These are phyloP conservation scores for Rhadinocentrus ornatus DNA, from an alignment of 2,797 vertebrate genomes.

Conservation along the genomic window DNA sequence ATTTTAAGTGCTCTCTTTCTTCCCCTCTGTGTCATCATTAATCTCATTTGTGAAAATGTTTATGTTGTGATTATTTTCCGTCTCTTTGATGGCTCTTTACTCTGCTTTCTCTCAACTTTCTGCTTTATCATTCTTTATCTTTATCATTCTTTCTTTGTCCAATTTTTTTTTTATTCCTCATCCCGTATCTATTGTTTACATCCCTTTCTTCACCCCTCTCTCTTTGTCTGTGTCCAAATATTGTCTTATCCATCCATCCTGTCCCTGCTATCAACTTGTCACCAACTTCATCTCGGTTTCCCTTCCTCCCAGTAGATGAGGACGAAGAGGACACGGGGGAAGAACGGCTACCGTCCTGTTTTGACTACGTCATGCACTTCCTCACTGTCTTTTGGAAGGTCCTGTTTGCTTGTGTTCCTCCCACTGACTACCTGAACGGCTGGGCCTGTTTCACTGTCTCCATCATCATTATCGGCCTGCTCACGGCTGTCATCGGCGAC, in stretches of 20 bases:
- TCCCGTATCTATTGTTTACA: slow-evolving; percentile 18
- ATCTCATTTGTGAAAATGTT: slow-evolving; percentile 41
- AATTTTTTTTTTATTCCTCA: slow-evolving; percentile 16
- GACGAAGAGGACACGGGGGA: slow-evolving; percentile 95
- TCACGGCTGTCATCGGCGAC: slow-evolving; percentile 95
- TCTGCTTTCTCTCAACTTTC: slow-evolving; percentile 19
- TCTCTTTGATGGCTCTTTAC: slow-evolving; percentile 23
- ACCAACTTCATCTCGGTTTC: not conserved
- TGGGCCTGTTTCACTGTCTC: slow-evolving; percentile 95
- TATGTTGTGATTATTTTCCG: slow-evolving; percentile 29
- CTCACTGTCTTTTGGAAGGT: slow-evolving; percentile 99
- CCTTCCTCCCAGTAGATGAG: slow-evolving; percentile 86
- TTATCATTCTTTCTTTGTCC: slow-evolving; percentile 24
- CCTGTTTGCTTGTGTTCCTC: slow-evolving; percentile 95
- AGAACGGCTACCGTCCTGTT: slow-evolving; percentile 95
- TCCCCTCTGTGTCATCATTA: slow-evolving; percentile 39
- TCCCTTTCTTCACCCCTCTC: slow-evolving; percentile 2
- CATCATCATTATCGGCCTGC: slow-evolving; percentile 93
- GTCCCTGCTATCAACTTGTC: slow-evolving; percentile 28
- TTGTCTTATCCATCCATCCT: slow-evolving; percentile 7
- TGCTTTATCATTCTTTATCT: slow-evolving; percentile 33
- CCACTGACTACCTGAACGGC: slow-evolving; percentile 94
- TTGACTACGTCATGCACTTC: slow-evolving; percentile 99
- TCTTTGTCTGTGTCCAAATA: slow-evolving; percentile 30
- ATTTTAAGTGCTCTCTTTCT: slow-evolving; percentile 52